Percentiles rank a stretch among this genome's conserved stretches.
phyloP scores from a whole-genome alignment of 2,888 invertebrate genomes.

The Rhagophthalmus giganteus region DNA sequence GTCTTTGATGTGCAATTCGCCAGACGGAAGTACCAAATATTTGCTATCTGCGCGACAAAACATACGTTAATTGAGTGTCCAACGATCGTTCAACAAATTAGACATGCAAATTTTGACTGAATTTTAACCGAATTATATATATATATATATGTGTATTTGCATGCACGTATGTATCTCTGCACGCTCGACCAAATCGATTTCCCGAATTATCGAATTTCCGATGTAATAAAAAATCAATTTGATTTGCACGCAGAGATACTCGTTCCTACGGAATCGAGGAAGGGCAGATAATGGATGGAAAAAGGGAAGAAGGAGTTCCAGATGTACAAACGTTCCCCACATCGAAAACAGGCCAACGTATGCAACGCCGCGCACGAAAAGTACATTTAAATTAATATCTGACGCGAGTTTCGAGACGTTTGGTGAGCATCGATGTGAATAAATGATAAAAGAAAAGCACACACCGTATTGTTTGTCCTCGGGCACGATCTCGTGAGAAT shows the following conservation, averaged over 20 bases:
- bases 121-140: neutral
- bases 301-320: slow-evolving; percentile 43
- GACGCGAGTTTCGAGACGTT: neutral
- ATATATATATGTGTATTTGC: neutral
- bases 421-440: neutral
- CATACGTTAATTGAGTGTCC: slow-evolving; percentile 12
- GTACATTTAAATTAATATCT: neutral
- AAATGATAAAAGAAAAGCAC: slow-evolving; percentile 27
- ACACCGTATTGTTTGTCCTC: slow-evolving; percentile 47
- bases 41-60: slow-evolving; percentile 75
- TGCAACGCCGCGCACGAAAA: neutral
- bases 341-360: neutral
- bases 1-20: slow-evolving; percentile 93
- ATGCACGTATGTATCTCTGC: too few relatives aligned
- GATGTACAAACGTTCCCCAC: slow-evolving; percentile 41
- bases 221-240: slow-evolving; percentile 6
- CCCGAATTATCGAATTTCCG: too few relatives aligned
- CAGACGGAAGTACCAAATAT: slow-evolving; percentile 91
- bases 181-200: too few relatives aligned
- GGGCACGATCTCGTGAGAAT: slow-evolving; percentile 65
- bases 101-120: slow-evolving; percentile 23
- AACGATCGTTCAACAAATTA: neutral
- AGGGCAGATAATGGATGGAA: slow-evolving; percentile 23
- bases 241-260: slow-evolving; percentile 10
- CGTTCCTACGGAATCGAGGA: slow-evolving; percentile 20